phyloP scores from a whole-genome alignment of 2,113 vertebrate species.

The Barbus barbus region DNA sequence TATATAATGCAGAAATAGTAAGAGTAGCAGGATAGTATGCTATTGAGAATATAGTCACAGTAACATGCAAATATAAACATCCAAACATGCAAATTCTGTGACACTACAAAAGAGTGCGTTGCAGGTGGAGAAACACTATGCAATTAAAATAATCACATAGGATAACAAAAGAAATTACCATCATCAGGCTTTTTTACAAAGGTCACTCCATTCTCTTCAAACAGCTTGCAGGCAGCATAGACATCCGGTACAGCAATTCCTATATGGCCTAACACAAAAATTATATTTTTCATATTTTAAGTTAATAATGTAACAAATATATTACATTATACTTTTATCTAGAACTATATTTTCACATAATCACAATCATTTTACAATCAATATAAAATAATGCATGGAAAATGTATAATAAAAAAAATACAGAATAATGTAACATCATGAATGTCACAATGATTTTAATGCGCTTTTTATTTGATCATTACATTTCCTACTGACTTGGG shows the following conservation, averaged over 20 bases:
- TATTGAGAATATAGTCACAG: background rate
- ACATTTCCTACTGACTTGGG: background rate
- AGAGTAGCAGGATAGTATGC: background rate
- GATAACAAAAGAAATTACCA: conserved; percentile 74
- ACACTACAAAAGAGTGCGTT: background rate
- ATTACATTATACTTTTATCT: background rate
- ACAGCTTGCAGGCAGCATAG: conserved; percentile 87
- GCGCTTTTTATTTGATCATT: background rate
- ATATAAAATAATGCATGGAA: background rate
- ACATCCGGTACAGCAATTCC: conserved; percentile 97
- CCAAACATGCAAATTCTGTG: background rate
- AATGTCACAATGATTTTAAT: background rate
- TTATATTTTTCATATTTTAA: background rate
- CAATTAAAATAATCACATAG: background rate
- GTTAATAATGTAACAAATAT: background rate
- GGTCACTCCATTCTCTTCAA: conserved; percentile 91
- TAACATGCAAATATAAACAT: background rate
- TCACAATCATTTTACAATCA: background rate
- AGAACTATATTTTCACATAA: background rate
- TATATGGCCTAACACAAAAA: conserved; percentile 83
- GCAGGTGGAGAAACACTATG: background rate
- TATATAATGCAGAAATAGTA: background rate
- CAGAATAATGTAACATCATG: background rate
- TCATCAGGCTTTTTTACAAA: conserved; percentile 97
- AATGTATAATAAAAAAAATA: background rate